phyloP scores from a whole-genome alignment of 2,113 vertebrate species.

The Anarhynchus alexandrinus region DNA sequence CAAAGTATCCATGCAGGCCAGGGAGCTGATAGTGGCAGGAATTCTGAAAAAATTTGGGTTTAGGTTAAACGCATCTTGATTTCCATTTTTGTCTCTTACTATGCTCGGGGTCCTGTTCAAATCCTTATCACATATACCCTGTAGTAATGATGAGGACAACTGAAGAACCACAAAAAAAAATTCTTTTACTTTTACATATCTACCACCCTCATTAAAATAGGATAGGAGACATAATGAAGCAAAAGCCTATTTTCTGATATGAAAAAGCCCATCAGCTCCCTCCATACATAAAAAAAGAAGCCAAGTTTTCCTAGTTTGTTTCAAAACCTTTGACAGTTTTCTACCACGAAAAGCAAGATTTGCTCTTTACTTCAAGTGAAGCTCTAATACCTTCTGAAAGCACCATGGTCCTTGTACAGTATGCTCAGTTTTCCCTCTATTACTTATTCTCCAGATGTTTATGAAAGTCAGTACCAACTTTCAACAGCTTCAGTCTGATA shows the following conservation, averaged over 20 bases:
- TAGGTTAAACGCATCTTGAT: background rate
- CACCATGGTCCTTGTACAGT: fast-evolving
- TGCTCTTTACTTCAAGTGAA: background rate
- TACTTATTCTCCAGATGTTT: background rate
- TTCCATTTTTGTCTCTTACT: background rate
- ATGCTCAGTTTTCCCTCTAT: background rate
- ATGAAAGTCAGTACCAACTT: background rate
- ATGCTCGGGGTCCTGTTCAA: background rate
- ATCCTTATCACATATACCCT: background rate
- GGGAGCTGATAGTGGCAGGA: background rate
- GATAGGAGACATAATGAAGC: background rate
- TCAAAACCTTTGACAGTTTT: background rate
- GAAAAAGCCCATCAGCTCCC: background rate
- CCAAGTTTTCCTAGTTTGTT: background rate
- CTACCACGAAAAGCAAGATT: background rate
- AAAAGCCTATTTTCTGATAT: background rate
- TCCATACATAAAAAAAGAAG: background rate
- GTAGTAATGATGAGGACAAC: background rate
- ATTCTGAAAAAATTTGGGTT: background rate
- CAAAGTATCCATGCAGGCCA: background rate
- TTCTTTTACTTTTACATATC: background rate
- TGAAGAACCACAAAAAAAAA: background rate
- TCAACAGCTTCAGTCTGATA: background rate
- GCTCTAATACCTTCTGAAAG: background rate
- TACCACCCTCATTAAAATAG: background rate